A percentile compares a stretch with the other conserved stretches of the same genome.
phyloP scores from a whole-genome alignment of 2,113 vertebrate genomes.

The Ceuthmochares aereus region DNA sequence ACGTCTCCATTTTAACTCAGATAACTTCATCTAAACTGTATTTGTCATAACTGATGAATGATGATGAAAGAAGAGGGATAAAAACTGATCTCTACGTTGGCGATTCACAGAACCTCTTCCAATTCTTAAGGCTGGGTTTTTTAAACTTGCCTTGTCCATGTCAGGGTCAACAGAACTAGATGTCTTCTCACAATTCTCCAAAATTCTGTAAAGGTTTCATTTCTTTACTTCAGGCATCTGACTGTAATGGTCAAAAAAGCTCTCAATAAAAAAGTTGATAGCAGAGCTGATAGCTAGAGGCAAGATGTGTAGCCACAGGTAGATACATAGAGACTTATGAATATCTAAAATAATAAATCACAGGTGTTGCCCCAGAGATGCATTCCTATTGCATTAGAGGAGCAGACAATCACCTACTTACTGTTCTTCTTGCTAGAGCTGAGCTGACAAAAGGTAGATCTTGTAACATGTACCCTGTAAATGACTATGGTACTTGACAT shows the following conservation, averaged over 20 bases:
- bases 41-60: background rate
- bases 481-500: background rate
- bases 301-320: background rate
- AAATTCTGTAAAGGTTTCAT: background rate
- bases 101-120: conserved; percentile 9
- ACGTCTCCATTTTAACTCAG: background rate
- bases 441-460: background rate
- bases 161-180: background rate
- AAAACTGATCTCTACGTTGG: background rate
- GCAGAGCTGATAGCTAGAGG: background rate
- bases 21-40: background rate
- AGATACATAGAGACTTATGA: background rate
- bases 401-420: background rate
- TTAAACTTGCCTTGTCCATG: background rate
- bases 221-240: background rate
- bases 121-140: background rate
- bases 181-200: background rate
- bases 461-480: background rate
- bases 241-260: background rate
- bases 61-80: background rate
- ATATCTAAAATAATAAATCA: background rate
- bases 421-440: background rate
- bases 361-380: background rate
- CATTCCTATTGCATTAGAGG: background rate
- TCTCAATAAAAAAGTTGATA: background rate